phyloP scores from a whole-genome alignment of 2,797 vertebrate genomes.

The Rhinophrynus dorsalis region DNA sequence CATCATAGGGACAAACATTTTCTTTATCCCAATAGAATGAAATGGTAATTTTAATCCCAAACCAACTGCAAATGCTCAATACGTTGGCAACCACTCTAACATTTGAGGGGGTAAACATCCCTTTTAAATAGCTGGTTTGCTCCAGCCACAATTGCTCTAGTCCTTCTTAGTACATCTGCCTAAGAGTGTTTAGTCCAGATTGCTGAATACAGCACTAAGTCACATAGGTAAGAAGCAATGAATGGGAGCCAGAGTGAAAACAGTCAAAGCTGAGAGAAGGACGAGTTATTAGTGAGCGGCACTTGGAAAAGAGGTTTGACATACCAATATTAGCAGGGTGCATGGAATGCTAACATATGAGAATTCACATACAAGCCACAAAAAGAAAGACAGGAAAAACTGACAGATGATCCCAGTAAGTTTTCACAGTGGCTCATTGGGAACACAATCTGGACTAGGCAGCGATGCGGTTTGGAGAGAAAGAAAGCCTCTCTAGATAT shows the following conservation, averaged over 20 bases:
- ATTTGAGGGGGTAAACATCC: too few species aligned
- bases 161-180: too few species aligned
- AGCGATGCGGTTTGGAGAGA: not conserved
- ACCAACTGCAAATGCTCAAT: too few species aligned
- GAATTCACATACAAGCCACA: slow-evolving; percentile 42
- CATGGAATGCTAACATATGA: slow-evolving; percentile 44
- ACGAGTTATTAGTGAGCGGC: not conserved
- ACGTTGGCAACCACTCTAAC: too few species aligned
- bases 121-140: too few species aligned
- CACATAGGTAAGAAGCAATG: too few species aligned
- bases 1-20: too few species aligned
- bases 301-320: slow-evolving; percentile 14
- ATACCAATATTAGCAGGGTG: slow-evolving; percentile 47
- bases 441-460: not conserved
- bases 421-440: slow-evolving; percentile 15
- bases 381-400: slow-evolving; percentile 34
- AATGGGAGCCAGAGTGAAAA: not conserved
- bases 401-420: slow-evolving; percentile 39
- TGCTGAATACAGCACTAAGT: too few species aligned
- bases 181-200: too few species aligned
- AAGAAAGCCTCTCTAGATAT: not conserved
- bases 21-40: too few species aligned
- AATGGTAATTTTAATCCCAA: too few species aligned
- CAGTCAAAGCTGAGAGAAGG: not conserved
- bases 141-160: too few species aligned